Evolutionary conservation across 2,797 vertebrate genomes (phyloP).

Genomic region (Tenualosa thibaudeaui): DNA sequence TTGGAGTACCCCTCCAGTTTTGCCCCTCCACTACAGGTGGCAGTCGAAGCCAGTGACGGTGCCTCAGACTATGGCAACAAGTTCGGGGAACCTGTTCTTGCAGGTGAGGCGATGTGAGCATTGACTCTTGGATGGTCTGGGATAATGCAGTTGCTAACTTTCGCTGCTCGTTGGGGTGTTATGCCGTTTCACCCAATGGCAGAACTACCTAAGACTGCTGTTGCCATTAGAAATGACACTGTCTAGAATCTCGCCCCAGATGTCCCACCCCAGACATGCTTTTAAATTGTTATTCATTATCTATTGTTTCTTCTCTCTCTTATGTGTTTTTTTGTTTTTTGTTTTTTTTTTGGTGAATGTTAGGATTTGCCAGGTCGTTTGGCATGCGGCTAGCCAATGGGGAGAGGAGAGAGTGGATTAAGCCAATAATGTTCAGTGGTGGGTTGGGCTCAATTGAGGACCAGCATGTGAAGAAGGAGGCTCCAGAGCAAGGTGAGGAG

Average conservation of each 20-base stretch:
- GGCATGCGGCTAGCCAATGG: slow-evolving; percentile 80
- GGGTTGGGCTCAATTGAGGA: slow-evolving; percentile 89
- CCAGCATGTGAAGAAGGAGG: slow-evolving; percentile 78
- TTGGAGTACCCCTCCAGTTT: slow-evolving; percentile 86
- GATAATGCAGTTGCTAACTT: too few relatives aligned
- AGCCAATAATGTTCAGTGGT: slow-evolving; percentile 94
- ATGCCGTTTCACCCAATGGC: too few relatives aligned
- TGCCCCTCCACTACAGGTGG: slow-evolving; percentile 84
- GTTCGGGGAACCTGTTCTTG: slow-evolving; percentile 89
- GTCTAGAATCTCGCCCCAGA: too few relatives aligned
- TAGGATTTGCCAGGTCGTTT: slow-evolving; percentile 92
- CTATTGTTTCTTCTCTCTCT: background rate
- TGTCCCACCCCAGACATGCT: too few relatives aligned
- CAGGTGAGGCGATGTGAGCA: slow-evolving; percentile 74
- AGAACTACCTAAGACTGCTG: too few relatives aligned
- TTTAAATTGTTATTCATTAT: background rate
- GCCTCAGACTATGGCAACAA: slow-evolving; percentile 96
- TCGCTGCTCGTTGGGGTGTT: too few relatives aligned
- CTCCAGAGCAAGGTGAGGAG: slow-evolving; percentile 73
- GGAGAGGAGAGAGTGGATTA: slow-evolving; percentile 89
- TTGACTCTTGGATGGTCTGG: background rate
- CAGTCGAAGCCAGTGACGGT: slow-evolving; percentile 87
- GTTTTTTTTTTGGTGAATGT: background rate
- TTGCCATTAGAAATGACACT: too few relatives aligned
- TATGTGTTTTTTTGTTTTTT: background rate